Evolutionary conservation across 2,113 vertebrate genomes (phyloP), one percentile per base, ranked within the genome.

Genomic region (Sylvia atricapilla): DNA sequence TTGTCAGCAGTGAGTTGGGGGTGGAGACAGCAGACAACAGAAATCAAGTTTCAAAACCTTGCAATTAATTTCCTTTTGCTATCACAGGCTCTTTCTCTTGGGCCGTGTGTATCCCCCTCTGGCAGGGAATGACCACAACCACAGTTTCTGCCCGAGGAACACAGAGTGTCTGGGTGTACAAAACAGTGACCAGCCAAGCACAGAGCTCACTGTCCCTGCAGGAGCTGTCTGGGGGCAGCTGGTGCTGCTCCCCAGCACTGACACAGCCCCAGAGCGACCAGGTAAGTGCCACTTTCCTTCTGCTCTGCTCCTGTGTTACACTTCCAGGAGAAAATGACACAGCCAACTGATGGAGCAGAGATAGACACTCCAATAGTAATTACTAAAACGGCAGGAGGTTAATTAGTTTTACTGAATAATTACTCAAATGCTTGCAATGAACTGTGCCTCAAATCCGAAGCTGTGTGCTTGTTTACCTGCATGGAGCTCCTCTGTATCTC

Each of bases 381-480:
- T 80, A 87, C 31, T 37, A 69, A 79, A 89, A 58, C 84, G 27
- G 81, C 81, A 46, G 94, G 89, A 69, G 84, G 77, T 84, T 82
- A 96, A 94, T 95, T 79, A 91, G 74, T 58, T 95, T 93, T 76
- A 72, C 49, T n/a, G 87, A 93, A 72, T 68, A 82, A 89, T 82
- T 78, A 69, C 44, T 60, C 22, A 53, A 68, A 72, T 60, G 1
- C 0, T 37, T 75, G 60, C 69, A 49, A 63, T 19, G 66, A 78
- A 37, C n/a, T 53, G 69, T 82, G 41, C 15, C 41, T 37, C 37
- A 73, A 33, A 52, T 39, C 8, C 70, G 35, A 79, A 94, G 82
- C 78, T 41, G 47, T n/a, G 58, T 37, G 13, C 43, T 83, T 91
- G 89, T 95, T 92, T 87, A 91, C 78, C 62, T 68, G 62, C 21